Percentiles rank a stretch among this genome's conserved stretches.
Conservation (phyloP, 2,113 vertebrate genomes). For the Phaethornis superciliosus region DNA sequence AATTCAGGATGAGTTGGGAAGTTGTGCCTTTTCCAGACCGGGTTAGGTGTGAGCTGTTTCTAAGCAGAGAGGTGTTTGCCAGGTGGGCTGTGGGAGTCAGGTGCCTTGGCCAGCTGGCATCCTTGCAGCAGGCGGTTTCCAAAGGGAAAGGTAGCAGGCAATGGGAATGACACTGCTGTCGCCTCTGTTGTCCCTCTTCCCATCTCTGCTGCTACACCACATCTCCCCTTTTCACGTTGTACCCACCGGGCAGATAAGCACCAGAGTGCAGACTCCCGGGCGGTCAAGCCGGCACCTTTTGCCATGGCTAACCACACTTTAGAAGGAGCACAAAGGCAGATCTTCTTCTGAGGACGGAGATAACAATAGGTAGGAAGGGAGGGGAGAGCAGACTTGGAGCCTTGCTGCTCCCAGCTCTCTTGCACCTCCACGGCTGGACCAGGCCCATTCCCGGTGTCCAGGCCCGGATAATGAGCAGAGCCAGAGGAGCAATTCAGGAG, state of each 20-base stretch:
- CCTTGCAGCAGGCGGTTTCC: neutral
- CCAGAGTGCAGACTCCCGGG: neutral
- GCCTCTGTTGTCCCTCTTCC: neutral
- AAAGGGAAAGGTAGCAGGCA: neutral
- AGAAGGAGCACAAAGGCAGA: neutral
- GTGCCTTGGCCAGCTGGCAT: neutral
- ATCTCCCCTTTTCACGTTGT: neutral
- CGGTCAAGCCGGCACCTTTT: neutral
- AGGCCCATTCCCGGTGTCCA: conserved; percentile 38
- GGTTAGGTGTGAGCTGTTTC: neutral
- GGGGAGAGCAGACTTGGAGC: neutral
- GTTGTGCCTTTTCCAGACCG: neutral
- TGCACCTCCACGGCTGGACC: neutral
- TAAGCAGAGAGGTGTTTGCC: neutral
- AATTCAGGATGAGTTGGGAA: neutral
- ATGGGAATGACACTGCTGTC: neutral
- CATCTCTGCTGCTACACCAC: neutral
- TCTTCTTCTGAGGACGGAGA: conserved; percentile 14
- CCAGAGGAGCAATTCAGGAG: conserved; percentile 51
- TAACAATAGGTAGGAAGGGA: neutral
- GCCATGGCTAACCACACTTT: neutral
- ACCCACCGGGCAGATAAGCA: neutral
- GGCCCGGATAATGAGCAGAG: conserved; percentile 59
- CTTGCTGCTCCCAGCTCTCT: neutral
- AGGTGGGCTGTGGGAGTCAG: accelerated